A percentile compares a stretch with the other conserved stretches of the same genome.
phyloP scores from a whole-genome alignment of 2,113 vertebrate species.

The Scytalopus superciliaris region DNA sequence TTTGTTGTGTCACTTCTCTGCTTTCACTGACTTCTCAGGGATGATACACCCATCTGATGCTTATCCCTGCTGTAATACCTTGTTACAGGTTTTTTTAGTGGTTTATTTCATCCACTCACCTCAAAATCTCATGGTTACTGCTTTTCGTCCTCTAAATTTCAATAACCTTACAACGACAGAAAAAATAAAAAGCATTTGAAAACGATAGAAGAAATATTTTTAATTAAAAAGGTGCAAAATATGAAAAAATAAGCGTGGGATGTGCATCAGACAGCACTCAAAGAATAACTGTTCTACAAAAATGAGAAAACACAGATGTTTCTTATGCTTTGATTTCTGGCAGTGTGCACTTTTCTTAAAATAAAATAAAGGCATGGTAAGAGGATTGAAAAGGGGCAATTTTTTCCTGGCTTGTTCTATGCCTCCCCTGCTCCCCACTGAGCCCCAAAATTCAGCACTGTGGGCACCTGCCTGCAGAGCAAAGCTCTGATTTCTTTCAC shows the following conservation, averaged over 20 bases:
- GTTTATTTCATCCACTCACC: not conserved
- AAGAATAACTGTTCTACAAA: not conserved
- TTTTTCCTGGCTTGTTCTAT: not conserved
- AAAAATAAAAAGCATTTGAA: not conserved
- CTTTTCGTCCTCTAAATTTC: not conserved
- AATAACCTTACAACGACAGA: not conserved
- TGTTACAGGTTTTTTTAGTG: not conserved
- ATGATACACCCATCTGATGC: not conserved
- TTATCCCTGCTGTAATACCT: not conserved
- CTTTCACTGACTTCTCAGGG: not conserved
- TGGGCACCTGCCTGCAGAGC: not conserved
- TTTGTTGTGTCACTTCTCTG: not conserved
- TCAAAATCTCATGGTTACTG: not conserved
- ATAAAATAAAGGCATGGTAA: not conserved
- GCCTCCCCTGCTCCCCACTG: rapidly evolving
- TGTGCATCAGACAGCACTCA: not conserved
- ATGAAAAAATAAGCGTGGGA: not conserved
- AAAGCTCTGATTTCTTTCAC: not conserved
- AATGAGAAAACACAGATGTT: not conserved
- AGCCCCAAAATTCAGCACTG: not conserved
- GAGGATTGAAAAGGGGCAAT: not conserved
- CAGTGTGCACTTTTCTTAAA: not conserved
- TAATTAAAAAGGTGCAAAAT: not conserved
- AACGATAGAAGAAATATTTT: not conserved
- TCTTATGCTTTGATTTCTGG: not conserved